Conservation (phyloP, 2,888 invertebrate genomes). For the Drosophila anceps region DNA sequence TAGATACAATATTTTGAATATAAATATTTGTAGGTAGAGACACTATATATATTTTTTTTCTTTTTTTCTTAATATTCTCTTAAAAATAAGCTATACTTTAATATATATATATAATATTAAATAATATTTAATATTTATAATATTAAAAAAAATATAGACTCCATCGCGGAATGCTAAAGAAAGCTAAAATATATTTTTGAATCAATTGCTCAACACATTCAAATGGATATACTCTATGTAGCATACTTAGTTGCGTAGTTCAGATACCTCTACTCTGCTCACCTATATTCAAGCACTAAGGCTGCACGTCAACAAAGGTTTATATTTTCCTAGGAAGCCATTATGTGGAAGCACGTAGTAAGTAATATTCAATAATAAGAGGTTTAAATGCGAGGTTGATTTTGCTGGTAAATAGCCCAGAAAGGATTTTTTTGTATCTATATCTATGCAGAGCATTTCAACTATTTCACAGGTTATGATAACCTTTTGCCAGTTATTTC, state of each 20-base stretch:
- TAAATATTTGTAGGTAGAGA: too few relatives aligned
- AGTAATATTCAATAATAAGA: constrained; percentile 67
- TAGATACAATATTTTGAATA: background rate
- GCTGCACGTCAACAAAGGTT: constrained; percentile 16
- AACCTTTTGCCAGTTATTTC: constrained; percentile 33
- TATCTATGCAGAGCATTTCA: constrained; percentile 20
- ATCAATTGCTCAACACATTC: constrained; percentile 6
- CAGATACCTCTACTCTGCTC: background rate
- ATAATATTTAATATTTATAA: too few relatives aligned
- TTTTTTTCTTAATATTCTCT: too few relatives aligned
- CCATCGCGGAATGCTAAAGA: too few relatives aligned
- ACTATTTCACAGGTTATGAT: constrained; percentile 30
- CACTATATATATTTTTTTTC: too few relatives aligned
- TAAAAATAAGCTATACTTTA: too few relatives aligned
- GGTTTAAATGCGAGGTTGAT: background rate
- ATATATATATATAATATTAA: too few relatives aligned
- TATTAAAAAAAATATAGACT: too few relatives aligned
- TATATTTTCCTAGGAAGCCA: constrained; percentile 35
- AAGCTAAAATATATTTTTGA: background rate
- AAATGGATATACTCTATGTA: background rate
- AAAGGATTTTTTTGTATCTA: constrained; percentile 8
- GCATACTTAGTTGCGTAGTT: background rate
- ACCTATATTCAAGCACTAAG: constrained; percentile 2
- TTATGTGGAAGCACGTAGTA: constrained; percentile 53
- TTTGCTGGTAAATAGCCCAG: background rate